Base-by-base conservation (phyloP, 2,113 vertebrate genomes). In the Mormoops blainvillei region DNA sequence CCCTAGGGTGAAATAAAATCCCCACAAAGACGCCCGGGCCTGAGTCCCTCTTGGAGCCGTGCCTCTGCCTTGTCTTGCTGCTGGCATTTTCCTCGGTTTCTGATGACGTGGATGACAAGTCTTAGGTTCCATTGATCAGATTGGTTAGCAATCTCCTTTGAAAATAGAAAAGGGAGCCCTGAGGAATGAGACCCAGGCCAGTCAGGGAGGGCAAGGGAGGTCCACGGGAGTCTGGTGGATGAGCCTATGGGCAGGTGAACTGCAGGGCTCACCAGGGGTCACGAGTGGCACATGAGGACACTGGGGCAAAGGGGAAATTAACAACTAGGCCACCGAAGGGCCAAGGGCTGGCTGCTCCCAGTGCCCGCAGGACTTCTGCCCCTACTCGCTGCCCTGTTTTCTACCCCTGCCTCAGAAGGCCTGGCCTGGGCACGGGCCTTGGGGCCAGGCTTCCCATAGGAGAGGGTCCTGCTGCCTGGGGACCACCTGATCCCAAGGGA, bases 231-330 rank as follows among this genome's bases (percentile, higher is more conserved):
- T 38, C 28, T 50, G 28, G 19, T 14, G 19, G 22, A 33, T 11
- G 52, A 48, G 50, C 54, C 61, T 68, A 1, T 1, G 10, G 28
- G 61, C 83, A 63, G 36, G 50, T 93, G 45, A 65, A 38, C 3
- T 19, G 31, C 4, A 3, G n/a, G n/a, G 24, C 43, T 58, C 56
- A 33, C 48, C n/a, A 20, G 24, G 9, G 8, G 63, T 54, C 43
- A 20, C 2, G 0, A 50, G n/a, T 2, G 1, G 12, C 16, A 71
- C 38, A 43, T 4, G 15, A 36, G 38, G 82, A 36, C 3, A 0
- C 48, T 52, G 71, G 63, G 36, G 26, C 78, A 88, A 71, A 33
- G 13, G 14, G 6, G 67, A 33, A 65, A n/a, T 20, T 28, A 52
- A 54, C 26, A 28, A 54, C 20, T 33, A 71, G 82, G 26, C 20